Conservation (phyloP, 2,113 vertebrate genomes). For the Piprites chloris region DNA sequence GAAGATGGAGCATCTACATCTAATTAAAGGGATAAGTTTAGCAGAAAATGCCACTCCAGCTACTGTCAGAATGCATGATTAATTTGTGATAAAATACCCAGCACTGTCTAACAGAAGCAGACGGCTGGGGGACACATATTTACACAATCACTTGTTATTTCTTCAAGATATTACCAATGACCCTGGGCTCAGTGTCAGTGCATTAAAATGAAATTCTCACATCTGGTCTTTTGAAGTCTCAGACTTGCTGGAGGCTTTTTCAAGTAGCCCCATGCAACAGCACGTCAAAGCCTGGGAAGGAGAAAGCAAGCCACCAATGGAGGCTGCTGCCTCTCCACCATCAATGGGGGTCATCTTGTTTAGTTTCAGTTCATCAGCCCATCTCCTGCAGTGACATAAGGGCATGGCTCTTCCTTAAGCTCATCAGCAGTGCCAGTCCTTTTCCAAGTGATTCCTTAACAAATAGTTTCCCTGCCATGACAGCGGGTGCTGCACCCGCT, state of each 20-base stretch:
- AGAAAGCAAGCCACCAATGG: background rate
- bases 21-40: conserved; percentile 69
- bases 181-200: conserved; percentile 35
- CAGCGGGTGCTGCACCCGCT: background rate
- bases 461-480: background rate
- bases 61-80: conserved; percentile 72
- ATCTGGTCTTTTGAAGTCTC: conserved; percentile 15
- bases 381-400: background rate
- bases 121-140: conserved; percentile 35
- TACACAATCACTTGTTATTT: conserved; percentile 62
- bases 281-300: background rate
- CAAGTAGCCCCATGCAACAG: background rate
- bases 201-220: conserved; percentile 38
- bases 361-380: background rate
- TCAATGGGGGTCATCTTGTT: background rate
- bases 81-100: conserved; percentile 68
- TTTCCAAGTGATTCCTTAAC: background rate
- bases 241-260: conserved; percentile 17
- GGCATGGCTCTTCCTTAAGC: background rate
- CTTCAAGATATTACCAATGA: conserved; percentile 57
- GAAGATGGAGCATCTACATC: conserved; percentile 60
- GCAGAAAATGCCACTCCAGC: conserved; percentile 45
- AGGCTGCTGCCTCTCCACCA: background rate
- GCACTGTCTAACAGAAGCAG: conserved; percentile 44
- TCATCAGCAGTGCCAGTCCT: background rate